These are phyloP conservation scores for Dolichoris vasculosae DNA, from an alignment of 1,140 invertebrate genomes.

Conservation along the genomic window DNA sequence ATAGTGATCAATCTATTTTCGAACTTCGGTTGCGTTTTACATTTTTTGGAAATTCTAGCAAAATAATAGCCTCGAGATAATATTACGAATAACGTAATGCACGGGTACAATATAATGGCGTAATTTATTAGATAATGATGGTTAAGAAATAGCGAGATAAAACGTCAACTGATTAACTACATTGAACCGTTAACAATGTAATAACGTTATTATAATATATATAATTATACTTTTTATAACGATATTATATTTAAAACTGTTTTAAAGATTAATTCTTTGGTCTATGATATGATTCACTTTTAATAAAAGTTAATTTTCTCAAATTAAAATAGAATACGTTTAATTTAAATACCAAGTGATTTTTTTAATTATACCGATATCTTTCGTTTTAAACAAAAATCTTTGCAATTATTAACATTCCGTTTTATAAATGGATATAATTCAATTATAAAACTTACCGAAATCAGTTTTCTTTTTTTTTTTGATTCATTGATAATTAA, in stretches of 20 bases:
- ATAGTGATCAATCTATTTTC: neutral
- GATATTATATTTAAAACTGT: neutral
- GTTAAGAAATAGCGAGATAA: neutral
- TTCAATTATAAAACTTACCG: too few relatives aligned
- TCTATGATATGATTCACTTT: neutral
- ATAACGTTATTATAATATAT: neutral
- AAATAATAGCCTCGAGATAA: neutral
- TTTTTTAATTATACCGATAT: too few relatives aligned
- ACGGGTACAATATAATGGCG: neutral
- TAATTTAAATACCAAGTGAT: too few relatives aligned
- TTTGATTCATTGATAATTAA: neutral
- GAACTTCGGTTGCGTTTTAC: neutral
- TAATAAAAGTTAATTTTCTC: neutral
- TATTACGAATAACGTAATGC: neutral
- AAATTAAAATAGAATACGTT: neutral
- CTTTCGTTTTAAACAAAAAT: too few relatives aligned
- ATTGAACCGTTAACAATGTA: neutral
- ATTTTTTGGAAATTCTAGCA: neutral
- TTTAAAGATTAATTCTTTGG: neutral
- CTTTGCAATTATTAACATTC: too few relatives aligned
- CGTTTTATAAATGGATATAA: too few relatives aligned
- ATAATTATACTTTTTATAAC: neutral
- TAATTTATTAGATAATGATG: neutral
- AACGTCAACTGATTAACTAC: neutral
- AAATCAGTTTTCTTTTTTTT: too few relatives aligned